Evolutionary conservation across 2,888 invertebrate genomes (phyloP).

Genomic region (Isotomurus palustris): DNA sequence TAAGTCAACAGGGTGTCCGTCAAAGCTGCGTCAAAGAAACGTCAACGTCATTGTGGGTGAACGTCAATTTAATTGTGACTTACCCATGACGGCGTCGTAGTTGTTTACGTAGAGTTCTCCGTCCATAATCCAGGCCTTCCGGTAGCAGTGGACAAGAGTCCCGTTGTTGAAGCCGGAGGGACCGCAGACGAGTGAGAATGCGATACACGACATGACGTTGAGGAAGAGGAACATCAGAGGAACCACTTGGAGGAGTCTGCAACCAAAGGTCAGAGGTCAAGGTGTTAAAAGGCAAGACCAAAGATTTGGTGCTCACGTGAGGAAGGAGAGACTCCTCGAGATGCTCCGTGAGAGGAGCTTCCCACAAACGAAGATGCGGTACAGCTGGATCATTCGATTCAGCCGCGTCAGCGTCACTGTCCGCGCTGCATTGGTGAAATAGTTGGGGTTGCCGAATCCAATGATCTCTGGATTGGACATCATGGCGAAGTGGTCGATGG

Average conservation of each 20-base stretch:
- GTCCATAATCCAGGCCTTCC: constrained; percentile 35
- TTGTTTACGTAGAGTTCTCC: constrained; percentile 21
- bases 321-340: constrained; percentile 33
- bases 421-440: constrained; percentile 21
- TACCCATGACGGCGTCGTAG: not conserved
- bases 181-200: constrained; percentile 26
- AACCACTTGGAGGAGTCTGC: constrained; percentile 38
- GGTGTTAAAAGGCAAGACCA: too few species aligned
- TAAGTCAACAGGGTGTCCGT: constrained; percentile 23
- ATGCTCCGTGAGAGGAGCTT: constrained; percentile 28
- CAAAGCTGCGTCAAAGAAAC: constrained; percentile 9
- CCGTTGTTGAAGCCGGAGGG: constrained; percentile 19
- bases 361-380: constrained; percentile 29
- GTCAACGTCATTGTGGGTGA: not conserved
- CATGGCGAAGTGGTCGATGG: constrained; percentile 26
- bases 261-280: not conserved
- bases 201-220: constrained; percentile 27
- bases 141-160: constrained; percentile 9
- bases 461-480: not conserved
- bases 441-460: not conserved
- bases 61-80: not conserved
- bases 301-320: constrained; percentile 38
- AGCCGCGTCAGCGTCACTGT: constrained; percentile 24
- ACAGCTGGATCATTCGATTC: constrained; percentile 36
- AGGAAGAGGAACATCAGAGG: constrained; percentile 39